These are phyloP conservation scores for Arge pagana DNA, from an alignment of 2,888 invertebrate genomes.

Conservation along the genomic window DNA sequence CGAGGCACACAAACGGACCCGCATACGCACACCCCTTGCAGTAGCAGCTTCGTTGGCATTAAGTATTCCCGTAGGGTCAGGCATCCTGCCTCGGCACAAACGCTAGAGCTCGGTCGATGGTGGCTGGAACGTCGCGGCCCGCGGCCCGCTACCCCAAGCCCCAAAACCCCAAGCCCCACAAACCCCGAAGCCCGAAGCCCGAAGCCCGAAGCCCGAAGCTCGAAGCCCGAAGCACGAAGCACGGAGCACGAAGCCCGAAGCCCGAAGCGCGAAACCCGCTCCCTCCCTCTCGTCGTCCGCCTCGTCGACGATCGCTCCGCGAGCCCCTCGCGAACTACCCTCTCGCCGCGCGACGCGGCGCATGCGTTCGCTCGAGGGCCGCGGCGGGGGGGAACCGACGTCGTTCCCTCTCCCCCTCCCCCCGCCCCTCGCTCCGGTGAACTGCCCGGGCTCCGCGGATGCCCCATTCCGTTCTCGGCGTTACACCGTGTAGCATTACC, in stretches of 20 bases:
- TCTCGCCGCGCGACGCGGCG: conserved; percentile 31
- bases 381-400: conserved; percentile 23
- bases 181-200: no score
- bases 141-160: conserved; percentile 30
- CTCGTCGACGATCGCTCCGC: conserved; percentile 45
- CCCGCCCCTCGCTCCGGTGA: conserved; percentile 51
- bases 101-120: conserved; percentile 25
- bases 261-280: conserved; percentile 44
- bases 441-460: conserved; percentile 58
- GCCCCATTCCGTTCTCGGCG: conserved; percentile 59
- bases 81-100: conserved; percentile 31
- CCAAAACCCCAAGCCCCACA: conserved; percentile 9
- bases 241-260: conserved; percentile 31
- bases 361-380: conserved; percentile 36
- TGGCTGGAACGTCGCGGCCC: conserved; percentile 37
- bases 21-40: conserved; percentile 32
- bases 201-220: conserved; percentile 13
- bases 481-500: conserved; percentile 55
- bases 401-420: conserved; percentile 34
- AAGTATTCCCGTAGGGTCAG: conserved; percentile 55
- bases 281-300: conserved; percentile 40
- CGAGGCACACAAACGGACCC: conserved; percentile 31
- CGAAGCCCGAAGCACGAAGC: conserved; percentile 16
- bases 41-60: conserved; percentile 48
- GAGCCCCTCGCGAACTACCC: conserved; percentile 28